A percentile compares a stretch with the other conserved stretches of the same genome.
Conservation (phyloP, 2,888 invertebrate genomes). For the Mongoloraphidia duomilia region DNA sequence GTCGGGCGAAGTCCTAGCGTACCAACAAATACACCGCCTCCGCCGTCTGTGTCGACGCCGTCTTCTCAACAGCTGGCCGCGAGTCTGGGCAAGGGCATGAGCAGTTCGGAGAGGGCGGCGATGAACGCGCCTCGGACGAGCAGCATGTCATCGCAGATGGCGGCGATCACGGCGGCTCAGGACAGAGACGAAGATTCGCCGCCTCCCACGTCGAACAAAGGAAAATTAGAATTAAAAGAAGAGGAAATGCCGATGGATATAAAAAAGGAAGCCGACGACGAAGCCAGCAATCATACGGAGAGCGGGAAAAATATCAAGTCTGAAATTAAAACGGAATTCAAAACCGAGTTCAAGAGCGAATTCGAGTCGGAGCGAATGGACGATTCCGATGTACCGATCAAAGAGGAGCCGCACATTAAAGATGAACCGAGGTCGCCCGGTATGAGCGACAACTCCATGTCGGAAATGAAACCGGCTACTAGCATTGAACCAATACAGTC, state of each 20-base stretch:
- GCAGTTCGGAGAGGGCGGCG: constrained; percentile 36
- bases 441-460: constrained; percentile 21
- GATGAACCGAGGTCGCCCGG: constrained; percentile 43
- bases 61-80: constrained; percentile 27
- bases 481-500: constrained; percentile 39
- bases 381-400: constrained; percentile 25
- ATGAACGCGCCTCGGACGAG: constrained; percentile 29
- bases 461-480: constrained; percentile 13
- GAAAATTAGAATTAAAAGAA: constrained; percentile 52
- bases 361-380: constrained; percentile 47
- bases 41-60: constrained; percentile 26
- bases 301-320: constrained; percentile 45
- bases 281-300: constrained; percentile 32
- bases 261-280: constrained; percentile 49
- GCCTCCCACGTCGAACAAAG: constrained; percentile 42
- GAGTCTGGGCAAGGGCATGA: constrained; percentile 38
- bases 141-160: constrained; percentile 54
- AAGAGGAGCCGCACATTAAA: constrained; percentile 37
- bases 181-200: constrained; percentile 50
- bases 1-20: constrained; percentile 16
- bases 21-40: constrained; percentile 25
- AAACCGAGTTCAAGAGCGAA: constrained; percentile 30
- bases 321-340: constrained; percentile 33
- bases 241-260: constrained; percentile 43
- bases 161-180: constrained; percentile 53